Conservation (phyloP, 2,797 vertebrate genomes). For the Atherinosoma microstoma region DNA sequence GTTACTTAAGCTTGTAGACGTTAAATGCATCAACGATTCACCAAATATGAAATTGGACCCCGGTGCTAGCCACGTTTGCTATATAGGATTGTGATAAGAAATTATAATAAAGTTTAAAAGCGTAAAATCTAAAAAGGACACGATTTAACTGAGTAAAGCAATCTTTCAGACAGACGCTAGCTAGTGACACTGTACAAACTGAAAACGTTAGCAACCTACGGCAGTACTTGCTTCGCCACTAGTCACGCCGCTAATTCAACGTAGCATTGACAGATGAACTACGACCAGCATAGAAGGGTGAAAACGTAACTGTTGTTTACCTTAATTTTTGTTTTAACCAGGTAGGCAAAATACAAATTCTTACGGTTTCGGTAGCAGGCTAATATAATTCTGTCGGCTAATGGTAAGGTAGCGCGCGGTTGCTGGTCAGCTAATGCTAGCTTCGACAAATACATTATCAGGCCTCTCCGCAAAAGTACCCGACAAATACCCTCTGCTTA, state of each 20-base stretch:
- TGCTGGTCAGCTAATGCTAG: constrained; percentile 55
- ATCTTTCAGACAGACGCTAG: not conserved
- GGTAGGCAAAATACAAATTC: too few relatives aligned
- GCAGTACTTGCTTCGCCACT: too few relatives aligned
- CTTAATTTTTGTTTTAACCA: not conserved
- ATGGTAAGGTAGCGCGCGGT: constrained; percentile 27
- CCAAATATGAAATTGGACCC: not conserved
- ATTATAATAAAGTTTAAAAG: not conserved
- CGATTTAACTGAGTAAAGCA: not conserved
- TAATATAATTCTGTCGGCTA: not conserved
- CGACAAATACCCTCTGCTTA: not conserved
- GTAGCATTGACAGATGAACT: constrained; percentile 4
- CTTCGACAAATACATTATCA: not conserved
- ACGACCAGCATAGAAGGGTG: not conserved
- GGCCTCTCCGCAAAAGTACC: constrained; percentile 42
- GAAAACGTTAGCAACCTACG: constrained; percentile 1
- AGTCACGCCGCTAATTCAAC: not conserved
- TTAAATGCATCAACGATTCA: not conserved
- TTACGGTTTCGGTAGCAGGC: not conserved
- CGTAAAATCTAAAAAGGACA: not conserved
- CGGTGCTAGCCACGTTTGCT: rapidly evolving
- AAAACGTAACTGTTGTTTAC: not conserved
- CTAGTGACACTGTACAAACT: not conserved
- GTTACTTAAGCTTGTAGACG: not conserved
- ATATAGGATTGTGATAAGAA: not conserved